Percentiles rank a stretch among this genome's conserved stretches.
Evolutionary conservation across 2,888 invertebrate species (phyloP).

Genomic region (Actias luna): DNA sequence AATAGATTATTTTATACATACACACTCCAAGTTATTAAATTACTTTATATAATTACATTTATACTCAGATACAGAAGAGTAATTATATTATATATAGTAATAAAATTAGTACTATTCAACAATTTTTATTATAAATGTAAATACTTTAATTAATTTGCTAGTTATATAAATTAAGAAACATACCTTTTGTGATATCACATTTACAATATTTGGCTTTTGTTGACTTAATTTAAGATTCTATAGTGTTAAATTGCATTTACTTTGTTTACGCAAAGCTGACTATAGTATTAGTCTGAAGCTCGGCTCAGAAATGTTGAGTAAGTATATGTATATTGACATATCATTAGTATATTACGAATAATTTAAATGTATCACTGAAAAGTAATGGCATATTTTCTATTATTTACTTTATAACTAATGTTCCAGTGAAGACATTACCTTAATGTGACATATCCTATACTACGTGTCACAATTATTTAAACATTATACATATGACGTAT

Average conservation of each 20-base stretch:
- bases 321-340: no score
- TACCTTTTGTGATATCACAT: conserved; percentile 34
- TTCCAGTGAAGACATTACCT: no score
- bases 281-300: background rate
- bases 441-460: no score
- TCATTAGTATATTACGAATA: no score
- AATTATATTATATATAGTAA: background rate
- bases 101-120: background rate
- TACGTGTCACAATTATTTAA: no score
- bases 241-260: background rate
- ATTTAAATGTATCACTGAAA: no score
- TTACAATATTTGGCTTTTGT: conserved; percentile 34
- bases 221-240: conserved; percentile 1
- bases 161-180: background rate
- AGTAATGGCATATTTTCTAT: no score
- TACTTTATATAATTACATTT: background rate
- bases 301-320: no score
- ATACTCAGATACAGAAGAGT: background rate
- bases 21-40: background rate
- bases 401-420: no score
- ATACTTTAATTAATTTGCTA: background rate
- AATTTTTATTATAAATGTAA: background rate
- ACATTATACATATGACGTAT: no score
- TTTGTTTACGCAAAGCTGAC: background rate
- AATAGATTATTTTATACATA: background rate